Percentiles rank a stretch among this genome's conserved stretches.
These are phyloP conservation scores for Pagetopsis macropterus DNA, from an alignment of 2,797 vertebrate species.

Conservation along the genomic window DNA sequence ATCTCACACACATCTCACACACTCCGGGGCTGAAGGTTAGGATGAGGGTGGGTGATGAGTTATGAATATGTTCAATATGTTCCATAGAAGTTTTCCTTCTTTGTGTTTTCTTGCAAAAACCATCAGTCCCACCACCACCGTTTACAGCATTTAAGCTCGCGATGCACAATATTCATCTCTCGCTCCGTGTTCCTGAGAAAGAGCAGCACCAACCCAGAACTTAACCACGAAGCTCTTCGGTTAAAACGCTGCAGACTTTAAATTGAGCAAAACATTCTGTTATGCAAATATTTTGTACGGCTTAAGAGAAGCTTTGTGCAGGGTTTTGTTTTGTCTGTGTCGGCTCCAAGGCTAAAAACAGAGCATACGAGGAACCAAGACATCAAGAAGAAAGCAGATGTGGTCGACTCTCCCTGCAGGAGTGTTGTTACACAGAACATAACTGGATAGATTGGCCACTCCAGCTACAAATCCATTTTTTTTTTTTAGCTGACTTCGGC, in stretches of 20 bases:
- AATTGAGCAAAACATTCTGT: conserved; percentile 56
- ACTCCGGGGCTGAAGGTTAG: conserved; percentile 28
- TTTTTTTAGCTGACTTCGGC: neutral
- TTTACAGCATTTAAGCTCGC: conserved; percentile 32
- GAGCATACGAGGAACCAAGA: conserved; percentile 16
- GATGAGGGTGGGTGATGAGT: conserved; percentile 37
- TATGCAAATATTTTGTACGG: conserved; percentile 56
- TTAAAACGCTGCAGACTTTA: conserved; percentile 38
- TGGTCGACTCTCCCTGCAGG: conserved; percentile 26
- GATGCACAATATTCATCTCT: conserved; percentile 40
- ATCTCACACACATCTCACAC: conserved; percentile 22
- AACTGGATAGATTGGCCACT: neutral
- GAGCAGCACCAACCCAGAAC: conserved; percentile 36
- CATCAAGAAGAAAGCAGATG: conserved; percentile 25
- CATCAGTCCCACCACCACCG: conserved; percentile 25
- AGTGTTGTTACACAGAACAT: conserved; percentile 1
- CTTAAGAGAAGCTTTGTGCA: conserved; percentile 41
- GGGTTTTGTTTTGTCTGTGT: conserved; percentile 25
- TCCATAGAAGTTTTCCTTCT: conserved; percentile 48
- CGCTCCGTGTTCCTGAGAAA: conserved; percentile 28
- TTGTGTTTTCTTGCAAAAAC: conserved; percentile 14
- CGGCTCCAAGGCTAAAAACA: conserved; percentile 23
- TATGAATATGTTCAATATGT: conserved; percentile 46
- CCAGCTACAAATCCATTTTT: conserved; percentile 12
- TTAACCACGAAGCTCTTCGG: conserved; percentile 28